Base-by-base conservation (phyloP, 2,113 vertebrate species). In the Podiceps cristatus region DNA sequence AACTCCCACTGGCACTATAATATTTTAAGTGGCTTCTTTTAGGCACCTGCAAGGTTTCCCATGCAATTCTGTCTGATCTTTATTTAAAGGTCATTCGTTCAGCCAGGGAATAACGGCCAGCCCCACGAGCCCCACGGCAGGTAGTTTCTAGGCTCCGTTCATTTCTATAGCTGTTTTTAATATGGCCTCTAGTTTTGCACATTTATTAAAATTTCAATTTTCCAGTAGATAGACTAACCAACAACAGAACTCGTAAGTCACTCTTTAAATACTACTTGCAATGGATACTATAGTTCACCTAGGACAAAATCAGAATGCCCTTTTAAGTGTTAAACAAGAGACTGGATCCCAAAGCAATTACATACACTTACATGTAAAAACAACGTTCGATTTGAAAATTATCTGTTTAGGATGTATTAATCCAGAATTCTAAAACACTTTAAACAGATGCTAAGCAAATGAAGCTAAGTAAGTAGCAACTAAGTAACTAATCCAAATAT, bases 31-130 rank as follows among this genome's bases (percentile, higher is more conserved):
- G 76, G 33, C 83, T 91, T 81, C 68, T 81, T 86, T 81, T 63
- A 84, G 89, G 37, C 58, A 78, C 53, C 68, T 91, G 40, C 64
- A 75, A 86, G 56, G 73, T 87, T 96, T 93, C 83, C 94, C 75
- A 24, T 72, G 84, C 83, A 90, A 72, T 96, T 72, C 49, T 84
- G n/a, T 37, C 69, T 85, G 93, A 93, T 76, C 91, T 97, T 97
- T 97, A 95, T 3, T 27, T 96, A 97, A 97, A 97, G 96, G 94
- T 60, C 91, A 76, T 63, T 95, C 56, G 60, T 56, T 56, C 50
- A 89, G 56, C 56, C 49, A 94, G 40, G 91, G 88, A 88, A 95
- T 90, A 56, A 92, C 0, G 2, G 8, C 29, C 77, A 74, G 72
- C 11, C 52, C 83, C 3, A 0, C 0, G 7, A 95, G 86, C 14